Conservation (phyloP, 30 jellyfish, hydroid and myxozoan species). For the Nemopilema nomurai region DNA sequence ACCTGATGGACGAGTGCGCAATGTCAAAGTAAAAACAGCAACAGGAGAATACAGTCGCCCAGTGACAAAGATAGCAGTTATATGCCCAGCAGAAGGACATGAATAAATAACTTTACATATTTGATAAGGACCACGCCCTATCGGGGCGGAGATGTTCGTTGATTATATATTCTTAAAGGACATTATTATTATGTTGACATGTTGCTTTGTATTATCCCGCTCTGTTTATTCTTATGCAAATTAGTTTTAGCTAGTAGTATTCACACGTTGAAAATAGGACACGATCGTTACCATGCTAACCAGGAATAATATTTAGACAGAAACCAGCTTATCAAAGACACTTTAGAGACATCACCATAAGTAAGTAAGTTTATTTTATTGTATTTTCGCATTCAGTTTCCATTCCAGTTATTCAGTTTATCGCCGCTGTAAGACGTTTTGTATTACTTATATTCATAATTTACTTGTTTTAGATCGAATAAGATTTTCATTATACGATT, state of each 20-base stretch:
- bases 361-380: not conserved
- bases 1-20: constrained; percentile 65
- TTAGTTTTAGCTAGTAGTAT: not conserved
- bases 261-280: not conserved
- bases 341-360: not conserved
- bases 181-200: constrained; percentile 12
- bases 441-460: no score
- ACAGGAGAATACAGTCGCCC: constrained; percentile 71
- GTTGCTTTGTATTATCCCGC: constrained; percentile 13
- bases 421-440: not conserved
- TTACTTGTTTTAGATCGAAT: no score
- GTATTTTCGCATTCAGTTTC: not conserved
- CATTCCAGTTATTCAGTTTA: not conserved
- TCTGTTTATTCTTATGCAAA: constrained; percentile 3
- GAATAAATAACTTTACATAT: constrained; percentile 14
- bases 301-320: not conserved
- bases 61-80: constrained; percentile 67
- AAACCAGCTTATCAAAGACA: not conserved
- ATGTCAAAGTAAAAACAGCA: constrained; percentile 60
- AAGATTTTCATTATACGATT: no score
- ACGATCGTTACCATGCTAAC: not conserved
- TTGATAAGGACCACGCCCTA: constrained; percentile 40
- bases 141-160: constrained; percentile 58
- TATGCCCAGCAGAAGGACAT: constrained; percentile 35
- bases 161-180: constrained; percentile 9